Conservation (phyloP, 2,113 vertebrate genomes). For the Otis tarda region DNA sequence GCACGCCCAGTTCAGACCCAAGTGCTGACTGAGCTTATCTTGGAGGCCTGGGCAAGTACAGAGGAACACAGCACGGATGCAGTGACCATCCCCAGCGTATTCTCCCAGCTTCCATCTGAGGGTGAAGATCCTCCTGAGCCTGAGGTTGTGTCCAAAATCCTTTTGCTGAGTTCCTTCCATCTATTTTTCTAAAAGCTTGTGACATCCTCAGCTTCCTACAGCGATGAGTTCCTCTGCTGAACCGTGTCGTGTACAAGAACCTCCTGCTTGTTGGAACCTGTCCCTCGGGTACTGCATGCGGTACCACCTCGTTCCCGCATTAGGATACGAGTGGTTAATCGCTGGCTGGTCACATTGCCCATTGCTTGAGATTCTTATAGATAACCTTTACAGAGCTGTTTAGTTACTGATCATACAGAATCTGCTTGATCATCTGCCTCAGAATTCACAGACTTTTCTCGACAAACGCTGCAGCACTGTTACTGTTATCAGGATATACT, state of each 20-base stretch:
- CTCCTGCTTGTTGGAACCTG: neutral
- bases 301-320: neutral
- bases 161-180: neutral
- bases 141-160: too few species aligned
- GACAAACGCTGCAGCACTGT: neutral
- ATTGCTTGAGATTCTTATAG: neutral
- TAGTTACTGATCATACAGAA: neutral
- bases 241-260: neutral
- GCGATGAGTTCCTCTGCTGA: neutral
- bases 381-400: neutral
- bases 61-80: rapidly evolving
- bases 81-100: rapidly evolving
- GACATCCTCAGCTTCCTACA: neutral
- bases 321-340: neutral
- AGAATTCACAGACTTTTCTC: neutral
- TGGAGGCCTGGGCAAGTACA: neutral
- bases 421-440: neutral
- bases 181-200: neutral
- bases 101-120: neutral
- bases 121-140: neutral
- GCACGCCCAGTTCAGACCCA: neutral
- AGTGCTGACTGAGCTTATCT: neutral
- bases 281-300: neutral
- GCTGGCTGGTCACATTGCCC: neutral
- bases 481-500: neutral